These are phyloP conservation scores for Pteruthius melanotis DNA, from an alignment of 2,113 vertebrate genomes.

Conservation along the genomic window DNA sequence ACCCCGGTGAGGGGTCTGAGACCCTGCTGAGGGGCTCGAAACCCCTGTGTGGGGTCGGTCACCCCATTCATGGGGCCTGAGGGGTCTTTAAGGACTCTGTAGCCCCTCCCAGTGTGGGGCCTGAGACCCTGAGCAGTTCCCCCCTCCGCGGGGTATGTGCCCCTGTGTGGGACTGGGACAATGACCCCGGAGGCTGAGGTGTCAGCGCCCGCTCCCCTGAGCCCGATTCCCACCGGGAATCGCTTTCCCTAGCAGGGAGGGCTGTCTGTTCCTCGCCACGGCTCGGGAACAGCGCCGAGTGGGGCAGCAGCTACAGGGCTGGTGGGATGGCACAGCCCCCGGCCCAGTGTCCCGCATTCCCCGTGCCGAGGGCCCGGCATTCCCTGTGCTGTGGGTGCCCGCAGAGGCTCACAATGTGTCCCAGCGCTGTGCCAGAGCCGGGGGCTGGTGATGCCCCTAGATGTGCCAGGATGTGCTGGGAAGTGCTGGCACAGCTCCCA, in stretches of 20 bases:
- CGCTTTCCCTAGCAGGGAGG: fast-evolving
- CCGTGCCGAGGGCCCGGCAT: fast-evolving
- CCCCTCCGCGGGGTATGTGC: no score
- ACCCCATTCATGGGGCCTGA: no score
- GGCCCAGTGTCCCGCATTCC: background rate
- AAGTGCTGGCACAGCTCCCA: background rate
- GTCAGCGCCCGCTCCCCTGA: background rate
- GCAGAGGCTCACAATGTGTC: background rate
- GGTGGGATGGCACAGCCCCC: background rate
- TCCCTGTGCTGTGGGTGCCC: background rate
- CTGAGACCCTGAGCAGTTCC: background rate
- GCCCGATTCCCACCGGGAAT: background rate
- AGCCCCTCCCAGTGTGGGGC: no score
- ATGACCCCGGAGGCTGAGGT: no score
- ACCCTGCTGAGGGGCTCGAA: background rate
- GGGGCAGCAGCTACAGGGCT: no score
- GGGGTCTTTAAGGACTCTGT: no score
- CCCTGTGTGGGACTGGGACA: background rate
- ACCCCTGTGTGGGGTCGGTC: background rate
- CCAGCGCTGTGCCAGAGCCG: background rate
- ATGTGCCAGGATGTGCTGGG: background rate
- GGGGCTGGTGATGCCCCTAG: background rate
- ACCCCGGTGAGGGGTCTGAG: background rate
- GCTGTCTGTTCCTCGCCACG: fast-evolving
- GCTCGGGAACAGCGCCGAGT: background rate